Conservation (phyloP, 1,140 invertebrate species). For the Drosophila pseudoananassae region DNA sequence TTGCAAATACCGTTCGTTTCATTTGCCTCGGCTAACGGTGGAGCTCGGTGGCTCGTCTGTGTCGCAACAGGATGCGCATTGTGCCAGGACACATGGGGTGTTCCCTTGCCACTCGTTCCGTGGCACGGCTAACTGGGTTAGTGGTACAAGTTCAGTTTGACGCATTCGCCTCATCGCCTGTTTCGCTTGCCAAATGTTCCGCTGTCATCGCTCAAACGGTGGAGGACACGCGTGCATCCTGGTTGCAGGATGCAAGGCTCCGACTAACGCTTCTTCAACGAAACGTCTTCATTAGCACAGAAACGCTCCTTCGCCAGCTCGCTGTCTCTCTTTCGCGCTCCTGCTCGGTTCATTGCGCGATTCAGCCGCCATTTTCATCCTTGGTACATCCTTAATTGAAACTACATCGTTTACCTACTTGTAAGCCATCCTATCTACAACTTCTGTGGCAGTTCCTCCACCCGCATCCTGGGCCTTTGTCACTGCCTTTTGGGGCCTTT, state of each 20-base stretch:
- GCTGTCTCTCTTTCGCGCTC: not conserved
- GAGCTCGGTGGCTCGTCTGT: not conserved
- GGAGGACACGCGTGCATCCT: slow-evolving; percentile 29
- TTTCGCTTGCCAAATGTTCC: slow-evolving; percentile 49
- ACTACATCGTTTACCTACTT: slow-evolving; percentile 71
- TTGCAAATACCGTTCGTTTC: slow-evolving; percentile 25
- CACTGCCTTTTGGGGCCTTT: slow-evolving; percentile 61
- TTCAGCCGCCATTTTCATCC: slow-evolving; percentile 24
- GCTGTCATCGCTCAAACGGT: slow-evolving; percentile 19
- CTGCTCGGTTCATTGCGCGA: slow-evolving; percentile 15
- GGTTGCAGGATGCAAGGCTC: slow-evolving; percentile 18
- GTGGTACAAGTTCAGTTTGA: slow-evolving; percentile 83
- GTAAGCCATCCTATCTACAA: slow-evolving; percentile 59
- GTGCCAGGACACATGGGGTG: slow-evolving; percentile 16
- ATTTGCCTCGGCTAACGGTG: slow-evolving; percentile 1
- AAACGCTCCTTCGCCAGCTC: not conserved
- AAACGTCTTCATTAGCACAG: slow-evolving; percentile 25
- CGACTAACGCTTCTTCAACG: slow-evolving; percentile 11
- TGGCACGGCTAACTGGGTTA: slow-evolving; percentile 75
- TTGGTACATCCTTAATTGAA: slow-evolving; percentile 63
- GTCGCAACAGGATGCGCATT: slow-evolving; percentile 50
- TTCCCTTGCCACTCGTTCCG: not conserved
- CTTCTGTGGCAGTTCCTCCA: slow-evolving; percentile 11
- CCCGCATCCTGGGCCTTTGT: slow-evolving; percentile 34
- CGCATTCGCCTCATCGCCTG: slow-evolving; percentile 38